Conservation (phyloP, 2,113 vertebrate genomes). For the Platichthys stellatus region DNA sequence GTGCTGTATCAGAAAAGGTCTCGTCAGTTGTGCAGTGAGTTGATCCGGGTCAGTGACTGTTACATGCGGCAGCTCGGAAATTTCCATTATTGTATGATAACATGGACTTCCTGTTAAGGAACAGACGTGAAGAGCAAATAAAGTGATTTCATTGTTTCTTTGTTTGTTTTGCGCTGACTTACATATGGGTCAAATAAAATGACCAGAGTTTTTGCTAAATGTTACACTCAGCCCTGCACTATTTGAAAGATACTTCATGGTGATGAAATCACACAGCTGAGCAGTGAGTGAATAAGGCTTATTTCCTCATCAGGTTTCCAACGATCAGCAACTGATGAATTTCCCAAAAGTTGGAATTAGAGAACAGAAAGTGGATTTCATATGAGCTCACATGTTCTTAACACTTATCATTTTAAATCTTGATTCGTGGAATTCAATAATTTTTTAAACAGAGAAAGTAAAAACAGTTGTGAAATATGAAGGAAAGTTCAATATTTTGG, state of each 20-base stretch:
- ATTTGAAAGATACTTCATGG: background rate
- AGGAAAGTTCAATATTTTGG: no score
- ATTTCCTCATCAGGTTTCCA: slow-evolving; percentile 12
- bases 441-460: no score
- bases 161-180: background rate
- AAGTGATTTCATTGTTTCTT: background rate
- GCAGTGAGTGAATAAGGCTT: background rate
- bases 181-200: no score
- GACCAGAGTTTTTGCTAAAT: no score
- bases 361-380: background rate
- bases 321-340: background rate
- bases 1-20: background rate
- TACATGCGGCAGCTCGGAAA: background rate
- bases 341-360: background rate
- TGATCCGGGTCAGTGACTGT: background rate
- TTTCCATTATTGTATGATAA: slow-evolving; percentile 30
- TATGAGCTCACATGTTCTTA: background rate
- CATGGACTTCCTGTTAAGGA: background rate
- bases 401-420: no score
- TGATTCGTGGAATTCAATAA: no score
- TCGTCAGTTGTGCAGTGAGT: background rate
- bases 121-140: slow-evolving; percentile 28
- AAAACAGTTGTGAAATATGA: no score
- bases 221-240: background rate
- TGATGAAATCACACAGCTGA: background rate